Percentiles rank a stretch among this genome's conserved stretches.
Conservation (phyloP, 2,113 vertebrate species). For the Taurulus bubalis region DNA sequence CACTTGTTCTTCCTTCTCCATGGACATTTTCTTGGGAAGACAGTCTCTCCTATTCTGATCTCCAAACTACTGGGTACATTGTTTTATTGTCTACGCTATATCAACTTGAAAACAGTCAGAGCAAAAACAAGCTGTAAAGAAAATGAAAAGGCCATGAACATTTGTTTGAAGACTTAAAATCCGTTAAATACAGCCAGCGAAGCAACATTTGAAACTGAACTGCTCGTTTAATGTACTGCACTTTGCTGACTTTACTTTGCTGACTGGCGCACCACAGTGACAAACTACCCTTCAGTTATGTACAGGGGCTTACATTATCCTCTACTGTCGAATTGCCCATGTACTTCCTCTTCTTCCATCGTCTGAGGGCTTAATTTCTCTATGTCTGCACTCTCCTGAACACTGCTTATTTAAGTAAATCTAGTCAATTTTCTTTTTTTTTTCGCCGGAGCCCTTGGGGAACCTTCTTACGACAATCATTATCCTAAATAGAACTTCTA, state of each 20-base stretch:
- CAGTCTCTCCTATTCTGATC: background rate
- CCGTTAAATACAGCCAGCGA: background rate
- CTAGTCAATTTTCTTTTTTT: constrained; percentile 62
- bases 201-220: background rate
- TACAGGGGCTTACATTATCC: constrained; percentile 10
- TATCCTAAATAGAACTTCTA: constrained; percentile 51
- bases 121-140: background rate
- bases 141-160: background rate
- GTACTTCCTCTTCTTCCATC: background rate
- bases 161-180: background rate
- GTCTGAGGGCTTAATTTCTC: constrained; percentile 41
- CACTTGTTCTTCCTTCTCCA: too few species aligned
- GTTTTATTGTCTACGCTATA: background rate
- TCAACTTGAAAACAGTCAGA: background rate
- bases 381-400: constrained; percentile 36
- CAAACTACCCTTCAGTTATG: constrained; percentile 13
- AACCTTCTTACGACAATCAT: constrained; percentile 50
- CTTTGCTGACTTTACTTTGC: background rate
- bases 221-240: background rate
- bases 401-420: constrained; percentile 55
- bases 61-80: background rate
- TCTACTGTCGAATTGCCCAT: constrained; percentile 23
- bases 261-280: background rate
- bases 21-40: background rate
- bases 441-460: constrained; percentile 50